phyloP scores from a whole-genome alignment of 2,888 invertebrate genomes.

The Cylindroiulus punctatus region DNA sequence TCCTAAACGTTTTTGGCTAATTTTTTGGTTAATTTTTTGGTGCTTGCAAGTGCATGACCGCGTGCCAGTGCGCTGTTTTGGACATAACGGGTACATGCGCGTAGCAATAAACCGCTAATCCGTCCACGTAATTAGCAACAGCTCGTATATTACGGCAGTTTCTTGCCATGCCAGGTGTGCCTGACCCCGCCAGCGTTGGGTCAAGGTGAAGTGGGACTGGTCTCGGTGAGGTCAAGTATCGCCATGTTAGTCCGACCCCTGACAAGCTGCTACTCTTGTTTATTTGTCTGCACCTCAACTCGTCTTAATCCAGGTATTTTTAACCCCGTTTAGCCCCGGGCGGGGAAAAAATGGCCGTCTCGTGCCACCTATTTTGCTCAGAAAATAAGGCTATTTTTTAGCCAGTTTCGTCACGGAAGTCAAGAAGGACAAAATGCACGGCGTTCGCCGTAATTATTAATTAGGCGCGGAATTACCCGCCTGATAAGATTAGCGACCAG shows the following conservation, averaged over 20 bases:
- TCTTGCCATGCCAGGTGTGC: not conserved
- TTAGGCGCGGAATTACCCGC: constrained; percentile 34
- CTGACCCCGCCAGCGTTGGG: not conserved
- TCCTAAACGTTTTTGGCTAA: no score
- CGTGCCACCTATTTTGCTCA: not conserved
- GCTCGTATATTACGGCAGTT: not conserved
- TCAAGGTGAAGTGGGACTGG: constrained; percentile 8
- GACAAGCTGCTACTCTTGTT: constrained; percentile 1
- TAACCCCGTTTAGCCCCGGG: constrained; percentile 28
- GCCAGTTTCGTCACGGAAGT: not conserved
- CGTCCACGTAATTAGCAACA: no score
- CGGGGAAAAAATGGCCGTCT: not conserved
- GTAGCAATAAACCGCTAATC: no score
- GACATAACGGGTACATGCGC: no score
- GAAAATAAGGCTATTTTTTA: constrained; percentile 30
- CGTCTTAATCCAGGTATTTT: constrained; percentile 21
- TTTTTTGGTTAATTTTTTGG: no score
- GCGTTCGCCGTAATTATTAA: constrained; percentile 29
- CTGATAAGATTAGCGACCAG: not conserved
- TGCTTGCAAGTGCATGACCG: no score
- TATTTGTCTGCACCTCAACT: not conserved
- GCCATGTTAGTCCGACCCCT: not conserved
- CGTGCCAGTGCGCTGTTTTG: no score
- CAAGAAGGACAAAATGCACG: constrained; percentile 38
- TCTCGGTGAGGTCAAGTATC: not conserved